These are phyloP conservation scores for Cyanocitta stelleri DNA, from an alignment of 2,113 vertebrate species.

Conservation along the genomic window DNA sequence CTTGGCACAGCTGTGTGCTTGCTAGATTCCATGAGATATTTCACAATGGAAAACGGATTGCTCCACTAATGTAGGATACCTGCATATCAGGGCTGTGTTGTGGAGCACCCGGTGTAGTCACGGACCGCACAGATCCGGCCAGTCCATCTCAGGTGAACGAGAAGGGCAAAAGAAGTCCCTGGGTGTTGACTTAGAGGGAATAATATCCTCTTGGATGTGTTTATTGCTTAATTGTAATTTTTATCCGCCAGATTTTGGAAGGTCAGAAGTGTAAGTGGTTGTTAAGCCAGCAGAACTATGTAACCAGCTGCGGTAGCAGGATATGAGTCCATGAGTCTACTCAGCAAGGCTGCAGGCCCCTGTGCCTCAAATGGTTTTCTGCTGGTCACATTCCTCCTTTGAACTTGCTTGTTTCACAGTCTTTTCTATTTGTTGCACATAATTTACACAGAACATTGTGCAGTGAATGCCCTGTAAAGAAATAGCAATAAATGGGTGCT, in stretches of 20 bases:
- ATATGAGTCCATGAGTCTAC: not conserved
- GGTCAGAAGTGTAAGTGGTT: not conserved
- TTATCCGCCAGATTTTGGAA: not conserved
- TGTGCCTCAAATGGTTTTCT: not conserved
- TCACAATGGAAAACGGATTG: conserved; percentile 40
- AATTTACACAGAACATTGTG: not conserved
- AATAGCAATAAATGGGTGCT: not conserved
- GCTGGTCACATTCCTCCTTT: not conserved
- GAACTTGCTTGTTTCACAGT: not conserved
- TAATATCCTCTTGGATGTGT: not conserved
- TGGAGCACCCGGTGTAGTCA: not conserved
- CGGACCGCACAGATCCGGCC: not conserved
- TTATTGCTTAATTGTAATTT: not conserved
- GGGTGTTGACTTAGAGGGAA: not conserved
- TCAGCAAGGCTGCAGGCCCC: not conserved
- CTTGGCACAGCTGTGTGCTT: conserved; percentile 9
- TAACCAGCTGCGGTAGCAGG: not conserved
- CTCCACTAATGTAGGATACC: not conserved
- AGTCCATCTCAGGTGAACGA: not conserved
- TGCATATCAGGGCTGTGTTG: not conserved
- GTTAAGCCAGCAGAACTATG: not conserved
- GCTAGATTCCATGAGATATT: conserved; percentile 28
- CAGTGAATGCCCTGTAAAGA: not conserved
- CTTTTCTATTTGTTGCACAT: not conserved
- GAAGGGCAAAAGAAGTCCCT: not conserved